These are phyloP conservation scores for Drosophila jambulina DNA, from an alignment of 1,140 invertebrate genomes.

Conservation along the genomic window DNA sequence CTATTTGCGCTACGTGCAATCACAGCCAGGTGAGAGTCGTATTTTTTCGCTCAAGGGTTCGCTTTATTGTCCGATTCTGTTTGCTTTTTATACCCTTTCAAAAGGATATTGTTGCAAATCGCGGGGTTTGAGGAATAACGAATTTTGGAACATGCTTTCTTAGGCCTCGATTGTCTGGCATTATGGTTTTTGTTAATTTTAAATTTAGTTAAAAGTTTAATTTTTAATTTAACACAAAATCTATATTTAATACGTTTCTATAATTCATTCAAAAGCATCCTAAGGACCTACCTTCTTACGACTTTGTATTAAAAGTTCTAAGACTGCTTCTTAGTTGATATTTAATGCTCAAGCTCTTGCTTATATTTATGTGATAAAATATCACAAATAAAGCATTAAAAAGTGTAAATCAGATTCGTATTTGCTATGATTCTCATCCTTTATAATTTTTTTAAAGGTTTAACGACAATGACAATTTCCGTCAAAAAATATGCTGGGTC, in stretches of 20 bases:
- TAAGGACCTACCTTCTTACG: no score
- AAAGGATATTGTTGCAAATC: neutral
- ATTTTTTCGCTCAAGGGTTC: conserved; percentile 15
- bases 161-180: neutral
- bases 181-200: no score
- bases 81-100: conserved; percentile 8
- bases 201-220: neutral
- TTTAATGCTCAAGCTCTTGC: neutral
- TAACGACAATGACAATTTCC: conserved; percentile 1
- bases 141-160: neutral
- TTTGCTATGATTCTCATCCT: neutral
- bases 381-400: rapidly evolving
- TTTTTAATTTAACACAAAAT: no score
- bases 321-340: no score
- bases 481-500: conserved; percentile 4
- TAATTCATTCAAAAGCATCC: no score
- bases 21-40: conserved; percentile 74
- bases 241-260: no score
- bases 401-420: neutral
- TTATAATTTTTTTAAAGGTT: neutral
- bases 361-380: no score
- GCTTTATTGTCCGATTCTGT: conserved; percentile 15
- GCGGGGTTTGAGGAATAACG: neutral
- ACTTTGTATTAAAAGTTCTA: no score
- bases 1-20: conserved; percentile 78